Evolutionary conservation across 35 echinoderm and acorn worm genomes (phyloP), one percentile per base, ranked within the genome.

Genomic region (Ophiothrix spiculata): DNA sequence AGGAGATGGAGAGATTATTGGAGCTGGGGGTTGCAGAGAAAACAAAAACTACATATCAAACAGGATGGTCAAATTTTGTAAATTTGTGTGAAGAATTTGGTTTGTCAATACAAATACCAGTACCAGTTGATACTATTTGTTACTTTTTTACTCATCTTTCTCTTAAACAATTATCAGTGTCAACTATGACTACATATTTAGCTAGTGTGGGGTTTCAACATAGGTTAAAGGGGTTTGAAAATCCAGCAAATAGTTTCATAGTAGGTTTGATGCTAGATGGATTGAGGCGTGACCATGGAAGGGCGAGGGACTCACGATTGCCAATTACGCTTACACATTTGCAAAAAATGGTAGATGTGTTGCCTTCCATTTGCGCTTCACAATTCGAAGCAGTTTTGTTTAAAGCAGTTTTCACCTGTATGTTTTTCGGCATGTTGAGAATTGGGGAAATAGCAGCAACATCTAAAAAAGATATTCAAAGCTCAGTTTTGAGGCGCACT

Each of bases 131-230:
- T 17, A 14, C n/a, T 32, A 1, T 40, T 81, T 81, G 36, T n/a
- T 28, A 46, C 31, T 32, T 83, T 83, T 39, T 42, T 39, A 16
- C 40, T 33, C 25, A 56, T 42, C 32, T 86, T 14, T 77, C 40
- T 39, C 8, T 36, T 42, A 35, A 23, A 34, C 0, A 31, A 33
- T 1, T 77, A 76, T 42, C 4, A 36, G 36, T 29, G 34, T 13
- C 84, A 1, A 41, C 37, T 39, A 86, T 86, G 39, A 16, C 73
- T 11, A 45, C 84, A 13, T 86, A 86, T 86, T 25, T 86, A 33
- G n/a, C 84, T 19, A 40, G 84, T 32, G 41, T 86, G 14, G 74
- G 84, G 40, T 77, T 42, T 45, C 23, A 28, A 21, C 73, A 86
- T 34, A 75, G 78, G 49, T 16, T 86, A 16, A 31, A 45, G 12